A percentile compares a stretch with the other conserved stretches of the same genome.
Conservation (phyloP, 2,797 vertebrate genomes). For the Danio aesculapii region DNA sequence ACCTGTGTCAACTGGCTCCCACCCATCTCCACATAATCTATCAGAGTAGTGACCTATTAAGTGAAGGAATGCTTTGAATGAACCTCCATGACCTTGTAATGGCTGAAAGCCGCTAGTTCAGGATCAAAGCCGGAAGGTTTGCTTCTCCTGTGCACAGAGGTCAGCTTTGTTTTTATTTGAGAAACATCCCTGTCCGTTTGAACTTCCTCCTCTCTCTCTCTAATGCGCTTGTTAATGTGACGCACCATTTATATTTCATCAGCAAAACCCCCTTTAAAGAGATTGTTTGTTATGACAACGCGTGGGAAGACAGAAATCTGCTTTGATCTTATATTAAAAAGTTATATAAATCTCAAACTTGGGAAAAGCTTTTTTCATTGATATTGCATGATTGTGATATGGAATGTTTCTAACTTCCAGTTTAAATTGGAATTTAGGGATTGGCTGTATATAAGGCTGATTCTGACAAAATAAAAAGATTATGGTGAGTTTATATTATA, state of each 20-base stretch:
- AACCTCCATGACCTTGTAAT: conserved; percentile 70
- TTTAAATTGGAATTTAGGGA: too few species aligned
- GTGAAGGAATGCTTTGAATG: conserved; percentile 71
- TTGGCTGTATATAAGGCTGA: too few species aligned
- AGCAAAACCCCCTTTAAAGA: background rate
- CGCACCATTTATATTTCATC: conserved; percentile 34
- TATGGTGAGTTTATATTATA: too few species aligned
- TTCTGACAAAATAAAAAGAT: too few species aligned
- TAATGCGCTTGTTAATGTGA: conserved; percentile 30
- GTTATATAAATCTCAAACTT: too few species aligned
- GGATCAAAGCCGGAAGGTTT: conserved; percentile 67
- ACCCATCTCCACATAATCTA: conserved; percentile 42
- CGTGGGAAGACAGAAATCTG: background rate
- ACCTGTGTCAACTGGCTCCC: conserved; percentile 28
- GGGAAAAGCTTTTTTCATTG: too few species aligned
- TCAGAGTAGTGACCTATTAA: conserved; percentile 75
- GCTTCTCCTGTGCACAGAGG: conserved; percentile 36
- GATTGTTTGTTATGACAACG: background rate
- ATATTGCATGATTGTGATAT: too few species aligned
- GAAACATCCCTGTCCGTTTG: conserved; percentile 15
- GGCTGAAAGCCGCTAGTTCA: conserved; percentile 70
- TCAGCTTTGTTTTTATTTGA: conserved; percentile 47
- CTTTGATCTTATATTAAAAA: background rate
- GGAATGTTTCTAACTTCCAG: too few species aligned
- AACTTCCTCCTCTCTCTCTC: conserved; percentile 31